Base-by-base conservation (phyloP, 2,797 vertebrate species). In the Otolemur crassicaudatus region DNA sequence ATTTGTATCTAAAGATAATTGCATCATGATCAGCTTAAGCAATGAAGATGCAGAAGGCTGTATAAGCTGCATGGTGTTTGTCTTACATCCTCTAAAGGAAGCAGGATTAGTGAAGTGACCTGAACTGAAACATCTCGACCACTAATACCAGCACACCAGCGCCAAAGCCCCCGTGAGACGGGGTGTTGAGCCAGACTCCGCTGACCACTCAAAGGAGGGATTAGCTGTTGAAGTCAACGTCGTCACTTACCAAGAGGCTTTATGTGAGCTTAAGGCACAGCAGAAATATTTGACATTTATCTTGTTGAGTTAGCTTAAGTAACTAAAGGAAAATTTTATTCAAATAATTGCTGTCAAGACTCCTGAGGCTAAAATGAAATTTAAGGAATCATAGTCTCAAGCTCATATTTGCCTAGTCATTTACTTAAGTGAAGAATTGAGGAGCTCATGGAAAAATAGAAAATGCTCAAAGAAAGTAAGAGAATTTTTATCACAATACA, bases 381-480 rank as follows among this genome's bases (percentile, higher is more conserved):
- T 90, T 90, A 77, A 85, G 85, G 56, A 95, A 61, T 10, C 22
- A 61, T 6, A 37, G 22, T 63, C 34, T 56, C 87, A 72, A 93
- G 23, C 12, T 81, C 81, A 53, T 20, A 53, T 61, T 27, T 53
- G 34, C 34, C 49, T 69, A 9, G 65, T 90, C 37, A 40, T 29
- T 73, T 77, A 84, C 14, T 34, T 89, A 91, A 93, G 61, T 72
- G 87, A 94, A 4, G 34, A 81, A 81, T 0, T 73, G 56, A 91
- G 72, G 85, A 94, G 72, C 19, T 93, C 37, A 77, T 0, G 20
- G 49, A 87, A 49, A 92, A 80, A 92, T 0, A 92, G 63, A 91
- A 90, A 97, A 96, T 40, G 5, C 31, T 92, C n/a, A 77, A 75
- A 56, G 76, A 94, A 92, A 61, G 5, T 31, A 60, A 86, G 82